Evolutionary conservation across 2,113 vertebrate species (phyloP), one percentile per base, ranked within the genome.

Genomic region (Gobius niger): DNA sequence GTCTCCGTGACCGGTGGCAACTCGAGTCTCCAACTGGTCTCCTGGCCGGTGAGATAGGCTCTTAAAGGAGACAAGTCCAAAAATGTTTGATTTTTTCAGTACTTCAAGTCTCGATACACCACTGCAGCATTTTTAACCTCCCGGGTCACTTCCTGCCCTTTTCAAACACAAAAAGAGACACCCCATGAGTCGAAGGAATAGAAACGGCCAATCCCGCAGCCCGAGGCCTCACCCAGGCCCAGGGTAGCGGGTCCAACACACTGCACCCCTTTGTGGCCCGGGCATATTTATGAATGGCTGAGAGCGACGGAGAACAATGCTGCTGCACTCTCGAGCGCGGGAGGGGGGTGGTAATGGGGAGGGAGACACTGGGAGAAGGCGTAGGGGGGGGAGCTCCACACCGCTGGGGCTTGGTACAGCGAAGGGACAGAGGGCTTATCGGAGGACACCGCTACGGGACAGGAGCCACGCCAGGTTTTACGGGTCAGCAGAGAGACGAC

Each of bases 371-470:
- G 24, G 24, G 24, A 34, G 24, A 34, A 34, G 47, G 0, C 47
- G 44, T 16, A 47, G 84, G 75, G 71, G 40, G 85, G 72, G 80
- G 52, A 57, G 79, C 75, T 86, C 52, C 49, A 76, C 77, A 79
- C 83, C 64, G 65, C 77, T 90, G 90, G 92, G 91, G 88, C 90
- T 86, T 92, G 91, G 92, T 93, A 94, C 93, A 88, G 90, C 88
- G 88, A 75, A 87, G 85, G 86, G 86, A 82, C 80, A 90, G 87
- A 88, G 87, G 78, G 87, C 84, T 80, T 65, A 73, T 77, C 62
- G 59, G 67, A 81, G 62, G 69, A 64, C 47, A 67, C 71, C 71
- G 75, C 74, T 70, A 65, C 63, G 34, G 15, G 44, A 78, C 75
- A 65, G 77, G 80, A 78, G 70, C 77, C 24, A 59, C 60, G 68